Base-by-base conservation (phyloP, 2,113 vertebrate species). In the Ophthalmolycus amberensis region DNA sequence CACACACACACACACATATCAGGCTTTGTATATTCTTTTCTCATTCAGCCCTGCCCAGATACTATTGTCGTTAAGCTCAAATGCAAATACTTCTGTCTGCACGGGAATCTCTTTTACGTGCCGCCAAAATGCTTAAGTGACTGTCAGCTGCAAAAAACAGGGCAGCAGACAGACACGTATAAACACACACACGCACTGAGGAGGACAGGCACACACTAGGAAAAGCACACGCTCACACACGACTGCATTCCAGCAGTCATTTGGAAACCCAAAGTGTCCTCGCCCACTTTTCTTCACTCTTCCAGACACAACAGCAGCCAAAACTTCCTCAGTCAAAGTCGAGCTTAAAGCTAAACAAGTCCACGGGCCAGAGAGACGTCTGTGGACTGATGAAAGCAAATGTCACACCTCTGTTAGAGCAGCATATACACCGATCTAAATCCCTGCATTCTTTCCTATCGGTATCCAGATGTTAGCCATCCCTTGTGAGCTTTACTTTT, bases 291-390 rank as follows among this genome's bases (percentile, higher is more conserved):
- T 82, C 84, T 90, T 83, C 75, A 8, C 67, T 58, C 66, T 69
- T 20, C 88, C 88, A 95, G 93, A 94, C 94, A 93, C 89, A 94
- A 94, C 92, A 94, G 77, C 71, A 87, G 80, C 80, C 86, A 86
- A 83, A 91, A 88, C 85, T 67, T 90, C 82, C 83, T 87, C 77
- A 48, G 64, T 84, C 84, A 79, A 78, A 85, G 82, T 84, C 71
- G 29, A 66, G 83, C 85, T 81, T 54, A 22, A 71, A 90, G 80
- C 75, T 88, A 81, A 90, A 93, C 90, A 86, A 81, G 44, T 40
- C 12, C 18, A 83, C 38, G 20, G 76, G 78, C 83, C 78, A 71
- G 25, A 76, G 81, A 81, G 69, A 82, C 9, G 77, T 82, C 83
- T 83, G 42, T 12, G 58, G 27, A 25, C 66, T 20, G 85, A 88